Conservation (phyloP, 2,888 invertebrate species). For the Sepioteuthis lessoniana region DNA sequence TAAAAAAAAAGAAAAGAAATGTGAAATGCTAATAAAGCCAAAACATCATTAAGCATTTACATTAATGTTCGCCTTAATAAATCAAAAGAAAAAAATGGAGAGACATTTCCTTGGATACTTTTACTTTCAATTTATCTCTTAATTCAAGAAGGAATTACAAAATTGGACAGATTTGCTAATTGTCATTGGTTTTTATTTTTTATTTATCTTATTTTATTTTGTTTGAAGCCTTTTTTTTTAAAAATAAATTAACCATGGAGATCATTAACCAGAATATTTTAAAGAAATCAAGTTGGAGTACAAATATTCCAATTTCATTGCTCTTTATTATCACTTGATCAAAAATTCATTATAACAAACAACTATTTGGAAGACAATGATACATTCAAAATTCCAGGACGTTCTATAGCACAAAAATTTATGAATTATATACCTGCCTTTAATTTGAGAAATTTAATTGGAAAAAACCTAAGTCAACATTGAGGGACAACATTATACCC, state of each 20-base stretch:
- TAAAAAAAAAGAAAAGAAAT: neutral
- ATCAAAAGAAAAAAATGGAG: neutral
- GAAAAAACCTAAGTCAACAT: no score
- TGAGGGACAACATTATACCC: no score
- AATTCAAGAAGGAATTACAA: neutral
- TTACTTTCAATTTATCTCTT: conserved; percentile 33
- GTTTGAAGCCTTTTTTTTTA: neutral
- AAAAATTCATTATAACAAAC: neutral
- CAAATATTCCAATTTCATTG: conserved; percentile 25
- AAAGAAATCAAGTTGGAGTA: neutral
- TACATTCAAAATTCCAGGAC: no score
- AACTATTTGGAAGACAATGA: no score
- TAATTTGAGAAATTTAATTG: no score
- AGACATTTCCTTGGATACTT: neutral
- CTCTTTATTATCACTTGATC: conserved; percentile 23
- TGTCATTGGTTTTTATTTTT: neutral
- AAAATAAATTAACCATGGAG: neutral
- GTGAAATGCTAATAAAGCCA: neutral
- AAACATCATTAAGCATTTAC: conserved; percentile 33
- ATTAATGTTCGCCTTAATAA: conserved; percentile 33
- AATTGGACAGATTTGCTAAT: neutral
- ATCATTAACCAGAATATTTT: neutral
- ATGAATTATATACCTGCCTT: no score
- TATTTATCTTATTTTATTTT: neutral
- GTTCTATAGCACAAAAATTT: no score